phyloP scores from a whole-genome alignment of 2,888 invertebrate species.

The Drosophila rellima region DNA sequence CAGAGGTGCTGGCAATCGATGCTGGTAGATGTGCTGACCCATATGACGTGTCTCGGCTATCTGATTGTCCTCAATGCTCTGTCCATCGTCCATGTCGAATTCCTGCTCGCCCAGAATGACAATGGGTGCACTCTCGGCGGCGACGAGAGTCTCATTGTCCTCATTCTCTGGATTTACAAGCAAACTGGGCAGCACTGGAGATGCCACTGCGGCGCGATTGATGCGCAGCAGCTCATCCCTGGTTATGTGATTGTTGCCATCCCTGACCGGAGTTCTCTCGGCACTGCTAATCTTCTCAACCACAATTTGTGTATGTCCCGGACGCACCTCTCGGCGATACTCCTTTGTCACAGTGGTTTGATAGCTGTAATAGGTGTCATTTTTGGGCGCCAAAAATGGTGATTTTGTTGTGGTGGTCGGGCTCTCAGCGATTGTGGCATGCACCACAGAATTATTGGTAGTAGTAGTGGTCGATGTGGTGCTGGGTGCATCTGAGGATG shows the following conservation, averaged over 20 bases:
- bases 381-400: conserved; percentile 16
- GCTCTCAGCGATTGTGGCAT: conserved; percentile 27
- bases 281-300: conserved; percentile 70
- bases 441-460: conserved; percentile 40
- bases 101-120: conserved; percentile 86
- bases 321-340: conserved; percentile 73
- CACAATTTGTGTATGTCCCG: conserved; percentile 82
- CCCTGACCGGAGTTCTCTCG: conserved; percentile 85
- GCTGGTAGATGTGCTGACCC: conserved; percentile 68
- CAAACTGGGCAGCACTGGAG: conserved; percentile 78
- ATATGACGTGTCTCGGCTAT: conserved; percentile 84
- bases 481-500: conserved; percentile 31
- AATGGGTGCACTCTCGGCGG: conserved; percentile 85
- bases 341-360: conserved; percentile 77
- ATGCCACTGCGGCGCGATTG: conserved; percentile 86
- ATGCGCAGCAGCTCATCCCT: conserved; percentile 89
- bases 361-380: conserved; percentile 71
- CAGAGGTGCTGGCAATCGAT: conserved; percentile 49
- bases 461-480: conserved; percentile 45
- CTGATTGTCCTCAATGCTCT: conserved; percentile 86
- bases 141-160: conserved; percentile 69
- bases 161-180: conserved; percentile 62
- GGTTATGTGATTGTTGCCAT: conserved; percentile 87
- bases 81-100: conserved; percentile 82
- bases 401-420: conserved; percentile 21